Conservation (phyloP, 2,797 vertebrate species). For the Octomys mimax region DNA sequence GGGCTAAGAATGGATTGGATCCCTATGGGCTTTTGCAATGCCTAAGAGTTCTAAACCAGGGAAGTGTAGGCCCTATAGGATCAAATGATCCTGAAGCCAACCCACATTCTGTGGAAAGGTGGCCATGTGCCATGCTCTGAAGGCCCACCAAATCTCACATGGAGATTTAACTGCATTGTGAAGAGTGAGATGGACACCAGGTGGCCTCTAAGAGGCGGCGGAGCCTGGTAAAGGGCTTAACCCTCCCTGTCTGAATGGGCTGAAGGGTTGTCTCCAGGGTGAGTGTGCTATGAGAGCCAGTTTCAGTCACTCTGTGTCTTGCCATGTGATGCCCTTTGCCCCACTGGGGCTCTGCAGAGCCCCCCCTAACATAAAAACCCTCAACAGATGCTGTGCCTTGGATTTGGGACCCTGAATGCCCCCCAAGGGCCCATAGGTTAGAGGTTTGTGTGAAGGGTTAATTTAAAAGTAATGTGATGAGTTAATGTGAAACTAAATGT, state of each 20-base stretch:
- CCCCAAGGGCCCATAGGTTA: too few relatives aligned
- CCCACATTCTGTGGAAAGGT: not conserved
- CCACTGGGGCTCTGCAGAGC: too few relatives aligned
- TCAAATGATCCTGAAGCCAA: not conserved
- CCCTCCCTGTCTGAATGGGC: too few relatives aligned
- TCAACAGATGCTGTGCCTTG: not conserved
- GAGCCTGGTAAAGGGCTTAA: not conserved
- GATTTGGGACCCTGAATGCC: not conserved
- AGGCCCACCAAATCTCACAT: not conserved
- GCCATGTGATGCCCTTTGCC: not conserved
- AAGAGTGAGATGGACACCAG: not conserved
- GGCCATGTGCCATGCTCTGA: not conserved
- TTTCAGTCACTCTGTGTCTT: not conserved
- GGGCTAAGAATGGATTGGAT: slow-evolving; percentile 6
- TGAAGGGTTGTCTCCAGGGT: not conserved
- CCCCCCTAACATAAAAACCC: not conserved
- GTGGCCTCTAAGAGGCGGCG: not conserved
- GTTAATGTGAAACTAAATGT: too few relatives aligned
- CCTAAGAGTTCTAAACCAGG: not conserved
- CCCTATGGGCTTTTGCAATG: not conserved
- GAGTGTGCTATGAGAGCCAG: not conserved
- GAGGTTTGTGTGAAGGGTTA: not conserved
- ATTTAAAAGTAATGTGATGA: too few relatives aligned
- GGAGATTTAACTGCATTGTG: not conserved
- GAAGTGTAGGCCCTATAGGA: not conserved